phyloP scores from a whole-genome alignment of 2,888 invertebrate species.

The Acrobasis suavella region DNA sequence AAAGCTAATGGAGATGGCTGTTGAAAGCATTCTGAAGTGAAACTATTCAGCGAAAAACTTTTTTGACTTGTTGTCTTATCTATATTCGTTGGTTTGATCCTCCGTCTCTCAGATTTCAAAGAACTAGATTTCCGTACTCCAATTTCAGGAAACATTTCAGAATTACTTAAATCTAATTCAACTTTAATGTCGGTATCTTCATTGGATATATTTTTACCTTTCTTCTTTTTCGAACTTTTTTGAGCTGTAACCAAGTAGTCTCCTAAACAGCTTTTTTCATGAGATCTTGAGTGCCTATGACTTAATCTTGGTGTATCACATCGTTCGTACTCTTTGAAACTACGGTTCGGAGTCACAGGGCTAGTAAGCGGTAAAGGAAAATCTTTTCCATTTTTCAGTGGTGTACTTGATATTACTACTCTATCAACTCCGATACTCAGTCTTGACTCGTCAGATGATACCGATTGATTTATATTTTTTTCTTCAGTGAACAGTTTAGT shows the following conservation, averaged over 20 bases:
- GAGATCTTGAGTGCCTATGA: slow-evolving; percentile 58
- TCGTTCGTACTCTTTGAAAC: slow-evolving; percentile 56
- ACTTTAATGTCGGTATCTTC: slow-evolving; percentile 56
- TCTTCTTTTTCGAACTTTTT: slow-evolving; percentile 62
- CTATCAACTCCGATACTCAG: slow-evolving; percentile 56
- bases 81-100: slow-evolving; percentile 81
- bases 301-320: slow-evolving; percentile 67
- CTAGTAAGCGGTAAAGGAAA: slow-evolving; percentile 51
- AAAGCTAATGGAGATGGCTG: slow-evolving; percentile 54
- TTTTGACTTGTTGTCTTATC: slow-evolving; percentile 56
- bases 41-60: slow-evolving; percentile 64
- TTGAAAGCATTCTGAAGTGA: slow-evolving; percentile 61
- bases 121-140: slow-evolving; percentile 67
- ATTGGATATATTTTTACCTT: slow-evolving; percentile 50
- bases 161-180: slow-evolving; percentile 65
- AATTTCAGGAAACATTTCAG: slow-evolving; percentile 72
- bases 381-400: slow-evolving; percentile 63
- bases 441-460: slow-evolving; percentile 66
- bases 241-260: slow-evolving; percentile 62
- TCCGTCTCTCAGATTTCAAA: slow-evolving; percentile 55
- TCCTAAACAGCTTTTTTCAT: slow-evolving; percentile 67
- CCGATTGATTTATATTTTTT: slow-evolving; percentile 47
- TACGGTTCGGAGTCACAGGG: slow-evolving; percentile 60
- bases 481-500: slow-evolving; percentile 70
- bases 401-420: slow-evolving; percentile 63